These are phyloP conservation scores for Pseudonaja textilis DNA, from an alignment of 2,113 vertebrate species.

Conservation along the genomic window DNA sequence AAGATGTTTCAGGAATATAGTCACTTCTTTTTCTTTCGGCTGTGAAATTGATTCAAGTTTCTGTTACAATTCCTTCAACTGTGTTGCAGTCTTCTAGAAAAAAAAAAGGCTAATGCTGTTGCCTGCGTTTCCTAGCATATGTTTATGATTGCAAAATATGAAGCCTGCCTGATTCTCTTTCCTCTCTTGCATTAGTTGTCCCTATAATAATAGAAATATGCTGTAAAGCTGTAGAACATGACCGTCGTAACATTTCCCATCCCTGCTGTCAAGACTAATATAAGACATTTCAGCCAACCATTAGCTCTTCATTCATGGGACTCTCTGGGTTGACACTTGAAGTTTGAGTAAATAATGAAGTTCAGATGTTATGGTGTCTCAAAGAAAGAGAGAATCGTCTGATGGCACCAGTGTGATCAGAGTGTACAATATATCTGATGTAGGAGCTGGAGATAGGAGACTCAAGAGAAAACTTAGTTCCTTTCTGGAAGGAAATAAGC, in stretches of 20 bases:
- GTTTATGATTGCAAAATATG: constrained; percentile 12
- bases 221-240: neutral
- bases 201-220: neutral
- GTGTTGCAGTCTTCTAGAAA: constrained; percentile 40
- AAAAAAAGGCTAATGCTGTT: constrained; percentile 48
- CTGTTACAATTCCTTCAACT: constrained; percentile 52
- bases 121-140: constrained; percentile 39
- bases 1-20: constrained; percentile 57
- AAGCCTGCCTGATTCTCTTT: neutral
- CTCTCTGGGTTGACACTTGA: neutral
- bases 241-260: neutral
- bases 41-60: constrained; percentile 55
- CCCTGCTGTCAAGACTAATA: neutral
- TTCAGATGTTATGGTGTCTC: neutral
- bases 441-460: neutral
- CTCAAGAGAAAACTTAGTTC: neutral
- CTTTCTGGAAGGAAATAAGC: neutral
- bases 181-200: neutral
- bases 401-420: neutral
- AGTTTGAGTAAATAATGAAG: neutral
- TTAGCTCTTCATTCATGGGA: neutral
- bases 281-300: neutral
- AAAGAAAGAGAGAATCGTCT: neutral
- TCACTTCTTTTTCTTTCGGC: constrained; percentile 53
- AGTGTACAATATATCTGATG: neutral